phyloP scores from a whole-genome alignment of 2,113 vertebrate species.

The Strigops habroptila region DNA sequence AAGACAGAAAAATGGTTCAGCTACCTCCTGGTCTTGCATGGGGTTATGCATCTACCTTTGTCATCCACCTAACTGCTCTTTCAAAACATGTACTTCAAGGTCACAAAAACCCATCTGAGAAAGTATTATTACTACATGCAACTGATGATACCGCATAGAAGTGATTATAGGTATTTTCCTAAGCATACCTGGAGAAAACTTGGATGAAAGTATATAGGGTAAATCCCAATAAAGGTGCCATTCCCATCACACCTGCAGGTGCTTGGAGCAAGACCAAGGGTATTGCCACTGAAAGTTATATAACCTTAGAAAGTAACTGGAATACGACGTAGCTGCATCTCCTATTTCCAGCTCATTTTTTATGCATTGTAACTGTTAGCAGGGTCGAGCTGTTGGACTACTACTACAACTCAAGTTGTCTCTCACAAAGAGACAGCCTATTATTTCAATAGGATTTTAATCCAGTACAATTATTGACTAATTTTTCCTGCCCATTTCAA shows the following conservation, averaged over 20 bases:
- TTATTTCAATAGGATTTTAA: neutral
- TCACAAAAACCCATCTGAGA: neutral
- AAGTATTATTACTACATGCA: neutral
- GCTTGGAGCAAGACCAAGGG: accelerated
- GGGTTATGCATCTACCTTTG: accelerated
- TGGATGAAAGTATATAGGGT: neutral
- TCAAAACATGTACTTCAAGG: neutral
- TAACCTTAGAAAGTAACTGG: neutral
- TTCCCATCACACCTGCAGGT: neutral
- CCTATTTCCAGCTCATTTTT: neutral
- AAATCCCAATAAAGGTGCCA: neutral
- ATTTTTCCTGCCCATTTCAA: neutral
- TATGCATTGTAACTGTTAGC: neutral
- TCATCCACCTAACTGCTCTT: neutral
- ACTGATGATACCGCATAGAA: neutral
- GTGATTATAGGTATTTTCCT: neutral
- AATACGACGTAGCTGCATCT: neutral
- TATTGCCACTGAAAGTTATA: neutral
- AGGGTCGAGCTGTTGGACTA: neutral
- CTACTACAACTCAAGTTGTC: neutral
- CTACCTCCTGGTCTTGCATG: neutral
- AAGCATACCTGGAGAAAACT: neutral
- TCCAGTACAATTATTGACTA: neutral
- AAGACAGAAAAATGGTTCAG: neutral
- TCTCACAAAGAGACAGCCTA: neutral